Conservation (phyloP, 92 coral and sea anemone species). For the Virgularia gustaviana region DNA sequence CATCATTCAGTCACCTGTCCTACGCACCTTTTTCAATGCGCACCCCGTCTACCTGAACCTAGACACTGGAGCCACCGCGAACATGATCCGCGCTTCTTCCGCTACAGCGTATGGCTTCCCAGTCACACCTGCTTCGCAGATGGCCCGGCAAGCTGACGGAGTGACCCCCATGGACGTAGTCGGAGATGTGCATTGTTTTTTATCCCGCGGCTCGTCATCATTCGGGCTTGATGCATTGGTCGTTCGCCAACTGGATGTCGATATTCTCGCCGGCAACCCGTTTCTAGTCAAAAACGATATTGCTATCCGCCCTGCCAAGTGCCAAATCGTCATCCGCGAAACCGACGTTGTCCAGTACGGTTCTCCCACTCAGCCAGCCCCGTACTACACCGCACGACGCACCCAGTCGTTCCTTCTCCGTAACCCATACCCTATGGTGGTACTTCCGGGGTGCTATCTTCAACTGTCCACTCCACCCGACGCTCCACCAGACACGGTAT, state of each 20-base stretch:
- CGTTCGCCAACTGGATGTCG: conserved; percentile 38
- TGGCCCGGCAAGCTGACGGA: conserved; percentile 57
- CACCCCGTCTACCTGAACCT: conserved; percentile 48
- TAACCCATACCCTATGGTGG: no score
- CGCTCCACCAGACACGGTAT: conserved; percentile 50
- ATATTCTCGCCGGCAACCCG: conserved; percentile 49
- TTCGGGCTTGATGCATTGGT: conserved; percentile 46
- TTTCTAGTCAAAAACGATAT: conserved; percentile 48
- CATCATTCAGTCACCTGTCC: conserved; percentile 32
- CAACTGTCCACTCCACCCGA: conserved; percentile 53
- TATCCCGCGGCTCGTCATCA: conserved; percentile 31
- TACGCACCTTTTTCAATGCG: conserved; percentile 20
- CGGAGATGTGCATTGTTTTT: conserved; percentile 49
- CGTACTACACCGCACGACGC: conserved; percentile 40
- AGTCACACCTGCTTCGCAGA: conserved; percentile 49
- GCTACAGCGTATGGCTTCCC: conserved; percentile 47
- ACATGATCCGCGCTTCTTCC: conserved; percentile 40
- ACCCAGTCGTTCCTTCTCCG: conserved; percentile 62
- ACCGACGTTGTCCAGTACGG: conserved; percentile 42
- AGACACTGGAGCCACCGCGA: conserved; percentile 51
- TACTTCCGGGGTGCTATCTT: conserved; percentile 40
- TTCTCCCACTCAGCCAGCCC: conserved; percentile 20
- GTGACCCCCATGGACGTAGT: conserved; percentile 54
- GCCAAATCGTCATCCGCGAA: conserved; percentile 45
- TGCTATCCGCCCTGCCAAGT: conserved; percentile 48